Base-by-base conservation (phyloP, 1,140 invertebrate species). In the Harpegnathos saltator region DNA sequence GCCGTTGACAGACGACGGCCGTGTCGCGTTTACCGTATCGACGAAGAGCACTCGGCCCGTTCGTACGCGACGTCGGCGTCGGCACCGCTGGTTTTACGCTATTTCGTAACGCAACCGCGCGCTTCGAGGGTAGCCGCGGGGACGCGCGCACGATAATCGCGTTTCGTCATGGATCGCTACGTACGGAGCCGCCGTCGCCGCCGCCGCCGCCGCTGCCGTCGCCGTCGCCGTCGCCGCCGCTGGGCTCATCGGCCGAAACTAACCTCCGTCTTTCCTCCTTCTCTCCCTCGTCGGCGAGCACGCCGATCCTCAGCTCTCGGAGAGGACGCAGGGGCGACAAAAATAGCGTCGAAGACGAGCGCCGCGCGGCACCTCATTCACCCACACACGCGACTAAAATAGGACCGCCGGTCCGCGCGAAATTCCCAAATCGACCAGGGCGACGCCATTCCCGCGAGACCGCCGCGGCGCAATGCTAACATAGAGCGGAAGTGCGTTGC, bases 361-460 rank as follows among this genome's bases (percentile, higher is more conserved):
- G 38, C 83, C 80, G 83, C 80, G 83, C 80, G 86, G 78, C 88
- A 90, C 89, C 90, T 90, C 87, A 89, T 93, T 92, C 92, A 92
- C 92, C 92, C 91, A 93, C 92, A 90, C 91, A 73, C 81, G 85
- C 78, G 86, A 90, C 86, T 71, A 85, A 91, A 93, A 92, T 92
- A 93, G 87, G 62, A 87, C 17, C 85, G 58, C 68, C 62, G 58
- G 63, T 81, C 84, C 88, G 86, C 83, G 82, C 74, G 82, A 86
- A 86, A 88, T 90, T 86, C 82, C 69, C 84, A 81, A 88, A 84
- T 86, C 85, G 85, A 90, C 68, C 59, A 83, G 69, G 38, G 71
- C 77, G 87, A 89, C 87, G 87, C 84, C 85, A 89, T 90, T 87
- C 84, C 73, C 68, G 26, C 61, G 77, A 85, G 69, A 66, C 85